Conservation (phyloP, 64 coral and sea anemone genomes). For the Astreopora myriophthalma region DNA sequence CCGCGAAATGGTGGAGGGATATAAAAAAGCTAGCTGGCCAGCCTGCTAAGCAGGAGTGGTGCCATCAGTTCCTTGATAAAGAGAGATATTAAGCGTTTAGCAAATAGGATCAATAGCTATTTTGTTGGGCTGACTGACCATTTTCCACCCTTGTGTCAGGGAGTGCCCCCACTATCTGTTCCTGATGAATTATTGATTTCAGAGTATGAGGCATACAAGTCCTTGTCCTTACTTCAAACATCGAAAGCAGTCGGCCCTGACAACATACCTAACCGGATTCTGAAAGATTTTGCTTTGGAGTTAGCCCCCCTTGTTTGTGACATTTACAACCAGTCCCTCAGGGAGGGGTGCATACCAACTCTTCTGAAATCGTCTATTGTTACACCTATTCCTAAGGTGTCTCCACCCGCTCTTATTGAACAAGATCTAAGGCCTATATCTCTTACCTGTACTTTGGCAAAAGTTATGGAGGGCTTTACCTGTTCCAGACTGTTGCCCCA, state of each 20-base stretch:
- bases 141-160: slow-evolving; percentile 41
- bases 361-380: slow-evolving; percentile 34
- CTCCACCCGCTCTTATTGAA: not conserved
- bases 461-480: slow-evolving; percentile 45
- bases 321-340: slow-evolving; percentile 73
- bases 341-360: slow-evolving; percentile 39
- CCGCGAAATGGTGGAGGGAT: too few relatives aligned
- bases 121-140: slow-evolving; percentile 59
- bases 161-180: slow-evolving; percentile 32
- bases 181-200: slow-evolving; percentile 48
- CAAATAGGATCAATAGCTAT: slow-evolving; percentile 64
- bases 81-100: slow-evolving; percentile 36
- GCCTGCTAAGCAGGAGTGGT: too few relatives aligned
- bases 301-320: slow-evolving; percentile 43
- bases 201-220: not conserved
- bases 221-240: not conserved
- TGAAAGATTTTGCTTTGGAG: slow-evolving; percentile 64
- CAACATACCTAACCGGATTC: slow-evolving; percentile 61
- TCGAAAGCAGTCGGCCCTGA: slow-evolving; percentile 9
- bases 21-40: too few relatives aligned
- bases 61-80: too few relatives aligned
- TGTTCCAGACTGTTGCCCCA: not conserved
- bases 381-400: slow-evolving; percentile 20
- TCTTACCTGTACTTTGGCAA: slow-evolving; percentile 14
- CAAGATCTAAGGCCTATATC: slow-evolving; percentile 50